A percentile compares a stretch with the other conserved stretches of the same genome.
Conservation (phyloP, 2,113 vertebrate genomes). For the Callaeas wilsoni region DNA sequence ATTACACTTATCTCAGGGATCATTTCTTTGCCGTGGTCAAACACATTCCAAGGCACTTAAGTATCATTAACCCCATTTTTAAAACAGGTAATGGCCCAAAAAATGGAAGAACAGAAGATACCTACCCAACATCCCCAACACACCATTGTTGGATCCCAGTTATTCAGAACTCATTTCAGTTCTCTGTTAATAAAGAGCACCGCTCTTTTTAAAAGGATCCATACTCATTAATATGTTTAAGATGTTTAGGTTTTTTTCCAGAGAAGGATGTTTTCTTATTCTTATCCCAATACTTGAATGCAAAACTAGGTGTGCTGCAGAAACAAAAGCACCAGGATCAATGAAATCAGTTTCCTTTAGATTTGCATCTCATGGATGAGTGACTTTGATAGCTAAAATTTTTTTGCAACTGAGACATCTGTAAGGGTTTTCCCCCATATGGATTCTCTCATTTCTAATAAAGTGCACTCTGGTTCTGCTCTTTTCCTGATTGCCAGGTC, state of each 20-base stretch:
- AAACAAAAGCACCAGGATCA: background rate
- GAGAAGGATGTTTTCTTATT: background rate
- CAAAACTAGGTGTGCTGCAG: background rate
- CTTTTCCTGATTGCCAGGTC: background rate
- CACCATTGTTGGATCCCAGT: accelerated
- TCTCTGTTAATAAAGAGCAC: background rate
- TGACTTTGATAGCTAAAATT: background rate
- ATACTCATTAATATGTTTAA: background rate
- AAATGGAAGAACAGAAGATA: background rate
- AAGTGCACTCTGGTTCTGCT: background rate
- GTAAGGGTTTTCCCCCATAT: background rate
- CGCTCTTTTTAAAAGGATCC: background rate
- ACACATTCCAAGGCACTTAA: background rate
- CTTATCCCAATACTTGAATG: background rate
- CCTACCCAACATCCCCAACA: background rate
- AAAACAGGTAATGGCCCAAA: background rate
- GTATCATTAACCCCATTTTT: background rate
- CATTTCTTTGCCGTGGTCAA: background rate
- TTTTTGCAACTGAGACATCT: background rate
- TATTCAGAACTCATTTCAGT: background rate
- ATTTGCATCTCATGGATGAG: background rate
- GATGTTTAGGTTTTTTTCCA: background rate
- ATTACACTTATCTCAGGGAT: background rate
- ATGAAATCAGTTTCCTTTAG: background rate
- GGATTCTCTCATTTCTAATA: background rate